These are phyloP conservation scores for Schrankia costaestrigalis DNA, from an alignment of 2,888 invertebrate species.

Conservation along the genomic window DNA sequence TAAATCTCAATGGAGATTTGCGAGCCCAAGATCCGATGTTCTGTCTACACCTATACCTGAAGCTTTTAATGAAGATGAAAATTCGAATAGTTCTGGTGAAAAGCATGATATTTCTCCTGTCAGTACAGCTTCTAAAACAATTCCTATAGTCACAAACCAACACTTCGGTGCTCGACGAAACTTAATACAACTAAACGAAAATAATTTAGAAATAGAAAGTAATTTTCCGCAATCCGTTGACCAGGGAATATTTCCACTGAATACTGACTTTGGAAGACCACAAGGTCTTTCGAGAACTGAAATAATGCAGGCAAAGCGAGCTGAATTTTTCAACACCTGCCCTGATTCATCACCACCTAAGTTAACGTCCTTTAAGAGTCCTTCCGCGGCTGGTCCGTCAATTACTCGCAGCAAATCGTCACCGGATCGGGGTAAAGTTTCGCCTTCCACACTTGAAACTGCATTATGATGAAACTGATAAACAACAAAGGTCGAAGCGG, in stretches of 20 bases:
- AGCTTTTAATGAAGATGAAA: slow-evolving; percentile 89
- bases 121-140: slow-evolving; percentile 63
- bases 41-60: slow-evolving; percentile 93
- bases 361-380: slow-evolving; percentile 64
- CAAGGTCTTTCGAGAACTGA: slow-evolving; percentile 69
- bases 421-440: slow-evolving; percentile 57
- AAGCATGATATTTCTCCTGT: slow-evolving; percentile 63
- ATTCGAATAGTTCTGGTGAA: slow-evolving; percentile 81
- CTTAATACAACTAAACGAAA: slow-evolving; percentile 68
- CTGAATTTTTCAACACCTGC: slow-evolving; percentile 78
- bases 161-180: slow-evolving; percentile 73
- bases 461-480: slow-evolving; percentile 76
- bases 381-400: slow-evolving; percentile 40
- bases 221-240: slow-evolving; percentile 47
- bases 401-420: slow-evolving; percentile 50
- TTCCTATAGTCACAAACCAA: slow-evolving; percentile 71
- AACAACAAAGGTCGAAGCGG: slow-evolving; percentile 40
- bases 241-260: slow-evolving; percentile 73
- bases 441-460: slow-evolving; percentile 82
- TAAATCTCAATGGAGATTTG: slow-evolving; percentile 86
- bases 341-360: slow-evolving; percentile 64
- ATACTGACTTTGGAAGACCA: slow-evolving; percentile 56
- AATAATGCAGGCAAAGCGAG: slow-evolving; percentile 81
- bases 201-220: slow-evolving; percentile 50
- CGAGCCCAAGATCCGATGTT: slow-evolving; percentile 89